Base-by-base conservation (phyloP, 1,140 invertebrate genomes). In the Drosophila ironensis region DNA sequence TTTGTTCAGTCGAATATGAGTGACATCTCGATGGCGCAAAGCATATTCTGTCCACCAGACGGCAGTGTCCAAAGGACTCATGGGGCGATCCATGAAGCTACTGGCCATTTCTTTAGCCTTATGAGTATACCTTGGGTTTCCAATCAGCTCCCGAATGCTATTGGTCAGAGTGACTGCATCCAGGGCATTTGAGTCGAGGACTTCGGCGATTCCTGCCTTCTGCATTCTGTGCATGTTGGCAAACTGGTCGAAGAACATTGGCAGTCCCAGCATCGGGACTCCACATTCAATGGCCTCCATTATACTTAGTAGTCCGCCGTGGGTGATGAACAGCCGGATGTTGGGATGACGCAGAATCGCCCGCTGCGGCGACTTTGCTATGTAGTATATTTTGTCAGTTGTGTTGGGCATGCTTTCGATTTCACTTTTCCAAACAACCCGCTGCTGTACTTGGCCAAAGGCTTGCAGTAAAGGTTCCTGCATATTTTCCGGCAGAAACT, bases 21-120 rank as follows among this genome's bases (percentile, higher is more conserved):
- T 52, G 6, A 90, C 90, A 24, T 74, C 40, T 5, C 64, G 48
- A 30, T 84, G 41, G 0, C 76, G 77, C 51, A 41, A 72, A 52
- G 93, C 91, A 51, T 93, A 93, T 71, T 93, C 93, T 0, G 92
- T 91, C 93, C 93, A 94, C 84, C 91, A 93, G 7, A 93, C 88
- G 1, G 93, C 92, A 1, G 89, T 91, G 4, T 93, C 92, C 48
- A 92, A 45, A 0, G 92, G 90, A 4, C 87, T 77, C 40, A 91
- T 57, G 0, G 92, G 92, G 19, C 92, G 88, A 67, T 93, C 93
- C 38, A 72, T 87, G 61, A 93, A 93, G 11, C 87, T 72, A 30
- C 54, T 47, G 0, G 92, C 92, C 6, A 92, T 53, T 87, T 90
- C 17, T 3, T 42, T 47, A 2, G 71, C 72, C 0, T 28, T 52